Base-by-base conservation (phyloP, 2,797 vertebrate genomes). In the Crenuchus spilurus region DNA sequence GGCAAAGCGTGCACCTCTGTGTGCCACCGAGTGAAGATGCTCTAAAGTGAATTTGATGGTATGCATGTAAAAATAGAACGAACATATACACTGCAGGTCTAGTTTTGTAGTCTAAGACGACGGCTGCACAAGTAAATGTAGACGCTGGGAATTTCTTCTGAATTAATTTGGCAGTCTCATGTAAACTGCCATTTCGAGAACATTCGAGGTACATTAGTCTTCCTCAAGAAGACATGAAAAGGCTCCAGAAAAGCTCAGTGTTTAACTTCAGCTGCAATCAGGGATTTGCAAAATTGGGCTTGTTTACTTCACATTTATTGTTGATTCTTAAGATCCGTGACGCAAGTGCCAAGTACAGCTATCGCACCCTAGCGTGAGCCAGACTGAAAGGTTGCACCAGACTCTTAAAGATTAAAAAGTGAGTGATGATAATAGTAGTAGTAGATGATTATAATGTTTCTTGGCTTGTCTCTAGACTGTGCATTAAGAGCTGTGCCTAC, bases 261-360 rank as follows among this genome's bases (percentile, higher is more conserved):
- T 70, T 58, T 58, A 52, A 62, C 49, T 20, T 42, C 16, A 61
- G 22, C 44, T 7, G 6, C 26, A 54, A 7, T 55, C 49, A 13
- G 62, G 30, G 51, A 65, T 57, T 66, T 48, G 31, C 35, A 65
- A 64, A 35, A 33, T n/a, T 8, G 28, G 26, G 13, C 39, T 65
- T 55, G 37, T 74, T 46, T 55, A 55, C 9, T 5, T 33, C 20
- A 8, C 20, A 63, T 52, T 66, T 66, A 74, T 20, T 48, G 52
- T 46, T 41, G 31, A 72, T 37, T 35, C 48, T 24, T 30, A 62
- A 41, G 35, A 58, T 33, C 31, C 20, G 35, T 14, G 37, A 1
- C 16, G 1, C 13, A 42, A 13, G 7, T 55, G 16, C 13, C 14
- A n/a, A 30, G 14, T 55, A n/a, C 9, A 16, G 3, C 37, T 16